Percentiles rank a stretch among this genome's conserved stretches.
These are phyloP conservation scores for Aselliscus stoliczkanus DNA, from an alignment of 2,797 vertebrate genomes.

Conservation along the genomic window DNA sequence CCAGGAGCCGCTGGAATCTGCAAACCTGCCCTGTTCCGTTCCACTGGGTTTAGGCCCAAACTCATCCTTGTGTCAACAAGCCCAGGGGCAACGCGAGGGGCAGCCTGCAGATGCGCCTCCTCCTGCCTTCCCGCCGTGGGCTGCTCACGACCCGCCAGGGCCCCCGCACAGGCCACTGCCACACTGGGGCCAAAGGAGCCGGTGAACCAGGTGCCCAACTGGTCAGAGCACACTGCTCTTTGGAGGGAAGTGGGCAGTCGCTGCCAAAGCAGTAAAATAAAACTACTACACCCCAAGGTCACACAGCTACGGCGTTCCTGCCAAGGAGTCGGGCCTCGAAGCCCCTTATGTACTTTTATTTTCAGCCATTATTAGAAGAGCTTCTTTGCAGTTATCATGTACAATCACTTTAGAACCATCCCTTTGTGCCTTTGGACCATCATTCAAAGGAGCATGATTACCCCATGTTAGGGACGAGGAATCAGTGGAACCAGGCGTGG, in stretches of 20 bases:
- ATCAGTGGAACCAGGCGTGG: background rate
- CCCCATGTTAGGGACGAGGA: background rate
- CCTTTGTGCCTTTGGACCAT: background rate
- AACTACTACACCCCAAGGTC: accelerated
- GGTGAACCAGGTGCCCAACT: no score
- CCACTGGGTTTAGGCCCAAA: background rate
- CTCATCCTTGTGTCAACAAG: no score
- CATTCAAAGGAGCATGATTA: background rate
- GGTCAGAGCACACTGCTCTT: accelerated
- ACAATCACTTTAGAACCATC: background rate
- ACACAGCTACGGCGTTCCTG: no score
- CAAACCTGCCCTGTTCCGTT: background rate
- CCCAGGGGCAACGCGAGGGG: background rate
- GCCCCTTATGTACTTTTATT: background rate
- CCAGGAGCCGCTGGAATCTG: background rate
- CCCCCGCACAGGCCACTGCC: no score
- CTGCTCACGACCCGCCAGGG: no score
- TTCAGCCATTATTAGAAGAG: background rate
- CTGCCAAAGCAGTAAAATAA: background rate
- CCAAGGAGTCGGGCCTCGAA: background rate
- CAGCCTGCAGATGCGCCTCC: accelerated
- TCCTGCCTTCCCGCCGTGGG: no score
- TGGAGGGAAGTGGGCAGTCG: no score
- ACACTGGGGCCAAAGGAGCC: no score
- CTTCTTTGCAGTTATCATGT: background rate